Evolutionary conservation across 2,888 invertebrate species (phyloP).

Genomic region (Melolontha melolontha): DNA sequence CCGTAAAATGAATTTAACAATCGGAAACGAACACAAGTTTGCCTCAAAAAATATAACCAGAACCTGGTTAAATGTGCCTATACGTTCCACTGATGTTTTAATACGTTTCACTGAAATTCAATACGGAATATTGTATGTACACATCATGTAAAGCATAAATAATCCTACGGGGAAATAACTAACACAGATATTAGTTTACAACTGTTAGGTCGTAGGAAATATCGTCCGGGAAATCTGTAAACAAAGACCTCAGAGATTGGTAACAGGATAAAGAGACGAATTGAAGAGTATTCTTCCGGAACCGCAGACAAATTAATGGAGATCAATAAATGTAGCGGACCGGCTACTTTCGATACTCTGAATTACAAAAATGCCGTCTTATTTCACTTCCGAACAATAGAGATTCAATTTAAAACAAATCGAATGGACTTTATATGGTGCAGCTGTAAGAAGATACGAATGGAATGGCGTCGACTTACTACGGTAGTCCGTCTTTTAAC

Average conservation of each 20-base stretch:
- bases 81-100: conserved; percentile 13
- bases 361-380: conserved; percentile 22
- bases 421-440: background rate
- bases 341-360: conserved; percentile 12
- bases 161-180: conserved; percentile 3
- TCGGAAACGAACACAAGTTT: background rate
- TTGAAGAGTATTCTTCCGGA: conserved; percentile 37
- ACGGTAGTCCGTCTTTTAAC: conserved; percentile 3
- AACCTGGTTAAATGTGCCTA: conserved; percentile 11
- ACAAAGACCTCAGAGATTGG: conserved; percentile 25
- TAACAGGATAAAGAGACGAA: conserved; percentile 36
- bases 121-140: conserved; percentile 7
- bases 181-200: conserved; percentile 25
- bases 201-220: conserved; percentile 20
- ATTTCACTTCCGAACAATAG: conserved; percentile 32
- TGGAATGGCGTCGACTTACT: background rate
- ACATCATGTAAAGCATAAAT: conserved; percentile 20
- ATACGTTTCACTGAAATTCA: conserved; percentile 14
- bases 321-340: conserved; percentile 18
- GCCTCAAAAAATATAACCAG: background rate
- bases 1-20: conserved; percentile 14
- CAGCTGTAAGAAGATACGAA: background rate
- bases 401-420: conserved; percentile 32
- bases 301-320: conserved; percentile 42
- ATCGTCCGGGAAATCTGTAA: conserved; percentile 26